Evolutionary conservation across 2,797 vertebrate genomes (phyloP), one percentile per base, ranked within the genome.

Genomic region (Danionella dracula): DNA sequence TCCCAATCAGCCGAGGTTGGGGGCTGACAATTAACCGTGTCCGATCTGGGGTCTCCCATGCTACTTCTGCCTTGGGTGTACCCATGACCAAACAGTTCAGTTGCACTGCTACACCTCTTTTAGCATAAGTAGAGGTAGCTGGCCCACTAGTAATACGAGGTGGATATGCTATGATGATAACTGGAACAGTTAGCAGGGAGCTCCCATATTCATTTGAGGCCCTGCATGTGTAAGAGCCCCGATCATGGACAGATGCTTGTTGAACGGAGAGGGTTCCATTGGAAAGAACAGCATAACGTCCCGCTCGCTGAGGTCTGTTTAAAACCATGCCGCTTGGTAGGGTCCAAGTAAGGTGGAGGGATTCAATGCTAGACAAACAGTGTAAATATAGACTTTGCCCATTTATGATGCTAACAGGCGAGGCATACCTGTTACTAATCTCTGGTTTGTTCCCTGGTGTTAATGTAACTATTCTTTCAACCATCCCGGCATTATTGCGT

Each of bases 21-120:
- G 84, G 19, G 42, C 85, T 84, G 4, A 86, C 88, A 5, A 81
- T 86, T 72, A 98, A 68, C 8, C 84, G 88, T 0, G 84, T 87
- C 77, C 86, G 89, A 70, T 92, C 92, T 0, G 96, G 95, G 4
- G 94, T 91, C 50, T 95, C 93, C 96, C 96, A 99, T 0, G 86
- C 86, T 12, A 99, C 78, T 71, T 94, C 91, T 2, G 87, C 90
- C 53, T 82, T 89, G 9, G 96, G 95, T 41, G 89, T 81, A 1
- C 92, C 95, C 32, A 87, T 85, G 16, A 90, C 90, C 34, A 79
- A 70, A 66, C 96, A 99, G 78, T 87, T 90, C 35, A 99, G 66
- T 75, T 92, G 92, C 11, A 98, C 84, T 0, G 90, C 88, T 34
- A 89, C 88, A 15, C 96, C 95, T 1, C 74, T 87, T 54, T 89